Conservation (phyloP, 2,888 invertebrate species). For the Rotaria sp. region DNA sequence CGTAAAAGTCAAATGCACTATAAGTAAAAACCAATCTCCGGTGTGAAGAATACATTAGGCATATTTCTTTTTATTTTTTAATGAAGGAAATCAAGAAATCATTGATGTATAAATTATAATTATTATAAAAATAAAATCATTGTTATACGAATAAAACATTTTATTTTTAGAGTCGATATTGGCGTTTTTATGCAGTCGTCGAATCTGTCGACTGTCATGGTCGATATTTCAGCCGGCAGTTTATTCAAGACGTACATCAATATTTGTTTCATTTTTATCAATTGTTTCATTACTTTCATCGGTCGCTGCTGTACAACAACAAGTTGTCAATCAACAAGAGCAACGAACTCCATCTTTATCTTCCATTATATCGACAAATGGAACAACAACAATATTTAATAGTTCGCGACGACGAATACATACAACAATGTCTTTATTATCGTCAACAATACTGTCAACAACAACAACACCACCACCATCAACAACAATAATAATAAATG, state of each 20-base stretch:
- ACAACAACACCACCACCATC: neutral
- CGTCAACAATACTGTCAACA: neutral
- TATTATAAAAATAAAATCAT: neutral
- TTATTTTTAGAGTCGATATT: neutral
- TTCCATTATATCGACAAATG: neutral
- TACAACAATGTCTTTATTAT: neutral
- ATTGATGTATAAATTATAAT: neutral
- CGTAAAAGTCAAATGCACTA: no score
- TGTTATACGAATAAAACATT: no score
- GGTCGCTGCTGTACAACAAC: neutral
- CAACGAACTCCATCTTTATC: neutral
- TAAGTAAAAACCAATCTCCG: neutral
- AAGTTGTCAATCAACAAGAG: neutral
- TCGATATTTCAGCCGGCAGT: neutral
- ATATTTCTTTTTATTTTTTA: neutral
- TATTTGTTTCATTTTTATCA: constrained; percentile 1
- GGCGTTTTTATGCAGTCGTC: neutral
- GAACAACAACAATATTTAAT: neutral
- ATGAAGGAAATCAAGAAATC: neutral
- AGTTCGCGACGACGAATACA: neutral
- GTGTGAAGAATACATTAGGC: neutral
- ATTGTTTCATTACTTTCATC: neutral
- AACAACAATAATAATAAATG: neutral
- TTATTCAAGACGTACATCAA: neutral
- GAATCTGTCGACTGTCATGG: neutral